Percentiles rank a stretch among this genome's conserved stretches.
phyloP scores from a whole-genome alignment of 1,140 invertebrate genomes.

The Coenobita brevimanus region DNA sequence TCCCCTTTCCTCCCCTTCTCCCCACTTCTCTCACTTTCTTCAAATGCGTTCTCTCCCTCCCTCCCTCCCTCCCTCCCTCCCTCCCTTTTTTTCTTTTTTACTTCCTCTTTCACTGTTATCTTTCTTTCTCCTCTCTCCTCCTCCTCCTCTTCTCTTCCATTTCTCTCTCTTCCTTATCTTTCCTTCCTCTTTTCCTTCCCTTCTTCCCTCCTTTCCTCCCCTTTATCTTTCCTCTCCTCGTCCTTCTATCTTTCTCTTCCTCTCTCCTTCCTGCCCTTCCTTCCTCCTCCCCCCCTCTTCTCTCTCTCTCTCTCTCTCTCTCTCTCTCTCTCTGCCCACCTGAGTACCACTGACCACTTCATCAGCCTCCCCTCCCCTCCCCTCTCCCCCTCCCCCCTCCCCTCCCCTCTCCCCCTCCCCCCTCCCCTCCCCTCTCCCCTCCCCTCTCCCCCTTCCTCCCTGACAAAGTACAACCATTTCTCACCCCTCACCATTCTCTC shows the following conservation, averaged over 20 bases:
- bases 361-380: too few species aligned
- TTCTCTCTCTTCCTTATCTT: too few species aligned
- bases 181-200: background rate
- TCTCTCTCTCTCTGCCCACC: too few species aligned
- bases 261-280: background rate
- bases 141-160: too few species aligned
- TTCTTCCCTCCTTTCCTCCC: slow-evolving; percentile 1
- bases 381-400: background rate
- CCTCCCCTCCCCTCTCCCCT: background rate
- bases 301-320: too few species aligned
- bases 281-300: background rate
- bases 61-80: background rate
- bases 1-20: background rate
- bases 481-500: background rate
- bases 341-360: too few species aligned
- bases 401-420: background rate
- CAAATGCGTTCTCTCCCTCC: background rate
- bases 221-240: background rate
- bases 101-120: background rate
- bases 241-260: background rate
- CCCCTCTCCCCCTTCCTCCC: background rate
- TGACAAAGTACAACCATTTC: background rate
- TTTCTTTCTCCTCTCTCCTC: background rate
- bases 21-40: background rate
- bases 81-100: background rate